Evolutionary conservation across 1,140 invertebrate species (phyloP).

Genomic region (Goniozus legneri): DNA sequence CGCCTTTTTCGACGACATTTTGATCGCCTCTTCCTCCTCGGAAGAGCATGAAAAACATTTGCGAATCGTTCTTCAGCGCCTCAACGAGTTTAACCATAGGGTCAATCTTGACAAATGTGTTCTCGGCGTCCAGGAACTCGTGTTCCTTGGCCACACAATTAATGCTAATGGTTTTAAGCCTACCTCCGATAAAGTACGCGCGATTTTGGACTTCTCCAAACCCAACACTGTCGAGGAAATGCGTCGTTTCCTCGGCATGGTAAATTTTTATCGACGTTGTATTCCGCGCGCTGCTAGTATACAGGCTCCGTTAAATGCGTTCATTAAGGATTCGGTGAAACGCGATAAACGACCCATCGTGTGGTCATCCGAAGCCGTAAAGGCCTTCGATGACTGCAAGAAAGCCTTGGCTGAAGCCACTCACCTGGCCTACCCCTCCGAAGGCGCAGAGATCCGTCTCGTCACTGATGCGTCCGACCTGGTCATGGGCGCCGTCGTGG

Average conservation of each 20-base stretch:
- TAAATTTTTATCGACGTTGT: not conserved
- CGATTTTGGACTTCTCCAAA: not conserved
- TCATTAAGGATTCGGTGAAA: not conserved
- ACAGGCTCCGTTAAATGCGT: not conserved
- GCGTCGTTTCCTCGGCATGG: not conserved
- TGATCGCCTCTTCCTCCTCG: not conserved
- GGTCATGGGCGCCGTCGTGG: not conserved
- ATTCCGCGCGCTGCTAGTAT: not conserved
- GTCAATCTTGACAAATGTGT: conserved; percentile 1
- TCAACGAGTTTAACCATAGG: not conserved
- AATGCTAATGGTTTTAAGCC: not conserved
- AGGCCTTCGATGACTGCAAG: not conserved
- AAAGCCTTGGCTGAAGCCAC: not conserved
- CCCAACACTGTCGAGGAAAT: not conserved
- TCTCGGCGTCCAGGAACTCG: not conserved
- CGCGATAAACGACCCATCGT: not conserved
- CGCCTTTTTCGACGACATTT: not conserved
- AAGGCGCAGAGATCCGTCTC: not conserved
- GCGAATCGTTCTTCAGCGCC: not conserved
- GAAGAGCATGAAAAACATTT: conserved; percentile 1
- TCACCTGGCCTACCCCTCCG: not conserved
- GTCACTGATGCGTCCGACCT: not conserved
- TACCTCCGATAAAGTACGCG: not conserved
- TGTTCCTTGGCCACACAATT: not conserved
- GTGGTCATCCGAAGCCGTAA: not conserved